Percentiles rank a stretch among this genome's conserved stretches.
Conservation (phyloP, 2,113 vertebrate species). For the Tauraco erythrolophus region DNA sequence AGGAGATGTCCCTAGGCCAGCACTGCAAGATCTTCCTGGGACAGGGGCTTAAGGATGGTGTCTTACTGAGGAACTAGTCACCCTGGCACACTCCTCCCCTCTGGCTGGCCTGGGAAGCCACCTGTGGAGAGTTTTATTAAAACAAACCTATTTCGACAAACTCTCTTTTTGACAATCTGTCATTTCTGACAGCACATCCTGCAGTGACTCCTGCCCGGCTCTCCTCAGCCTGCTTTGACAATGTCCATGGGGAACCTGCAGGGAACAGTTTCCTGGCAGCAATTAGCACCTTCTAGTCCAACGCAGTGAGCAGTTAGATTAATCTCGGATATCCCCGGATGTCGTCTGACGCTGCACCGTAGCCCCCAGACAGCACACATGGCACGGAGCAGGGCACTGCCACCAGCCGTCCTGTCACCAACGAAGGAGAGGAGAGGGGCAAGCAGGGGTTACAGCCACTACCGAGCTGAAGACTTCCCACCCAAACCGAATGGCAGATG, state of each 20-base stretch:
- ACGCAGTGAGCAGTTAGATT: rapidly evolving
- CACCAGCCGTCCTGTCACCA: background rate
- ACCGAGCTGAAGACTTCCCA: background rate
- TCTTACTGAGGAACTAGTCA: background rate
- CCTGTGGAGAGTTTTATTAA: background rate
- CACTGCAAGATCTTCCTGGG: background rate
- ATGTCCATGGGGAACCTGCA: background rate
- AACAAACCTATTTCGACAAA: background rate
- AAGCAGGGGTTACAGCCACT: background rate
- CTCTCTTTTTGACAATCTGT: background rate
- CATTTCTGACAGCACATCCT: background rate
- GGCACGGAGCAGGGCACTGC: background rate
- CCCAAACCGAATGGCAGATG: rapidly evolving
- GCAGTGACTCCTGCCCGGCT: background rate
- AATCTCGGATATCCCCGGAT: background rate
- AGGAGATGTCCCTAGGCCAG: background rate
- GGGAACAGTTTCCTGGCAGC: background rate
- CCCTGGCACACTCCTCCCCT: background rate
- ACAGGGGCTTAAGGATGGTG: background rate
- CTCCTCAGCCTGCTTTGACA: background rate
- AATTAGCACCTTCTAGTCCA: background rate
- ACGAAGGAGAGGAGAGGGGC: background rate
- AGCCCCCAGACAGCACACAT: rapidly evolving
- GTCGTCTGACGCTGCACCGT: background rate
- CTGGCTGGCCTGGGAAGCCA: background rate